These are phyloP conservation scores for Nymphalis urticae DNA, from an alignment of 2,888 invertebrate genomes.

Conservation along the genomic window DNA sequence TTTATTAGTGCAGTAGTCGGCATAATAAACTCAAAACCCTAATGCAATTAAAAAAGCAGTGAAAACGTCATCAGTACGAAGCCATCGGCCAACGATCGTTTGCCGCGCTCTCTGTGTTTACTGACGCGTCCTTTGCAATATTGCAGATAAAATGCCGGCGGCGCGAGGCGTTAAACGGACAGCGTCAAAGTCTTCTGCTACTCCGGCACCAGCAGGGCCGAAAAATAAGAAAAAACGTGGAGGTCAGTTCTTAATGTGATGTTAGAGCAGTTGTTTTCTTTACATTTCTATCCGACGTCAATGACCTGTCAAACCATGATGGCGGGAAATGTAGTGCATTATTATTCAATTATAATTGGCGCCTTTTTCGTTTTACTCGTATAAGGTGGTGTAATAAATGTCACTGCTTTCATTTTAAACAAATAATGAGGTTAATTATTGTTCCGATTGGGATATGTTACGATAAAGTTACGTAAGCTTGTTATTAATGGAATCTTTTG, in stretches of 20 bases:
- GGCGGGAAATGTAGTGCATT: conserved; percentile 73
- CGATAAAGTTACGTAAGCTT: conserved; percentile 50
- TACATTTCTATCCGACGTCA: conserved; percentile 72
- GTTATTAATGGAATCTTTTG: conserved; percentile 46
- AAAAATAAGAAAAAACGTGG: conserved; percentile 79
- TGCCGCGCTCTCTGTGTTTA: conserved; percentile 72
- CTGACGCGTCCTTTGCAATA: conserved; percentile 75
- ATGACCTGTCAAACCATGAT: conserved; percentile 79
- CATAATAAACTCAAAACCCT: conserved; percentile 60
- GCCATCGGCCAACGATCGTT: conserved; percentile 55
- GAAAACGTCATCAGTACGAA: conserved; percentile 69
- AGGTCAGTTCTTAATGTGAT: conserved; percentile 59
- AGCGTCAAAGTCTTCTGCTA: conserved; percentile 69
- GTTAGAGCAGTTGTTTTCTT: conserved; percentile 73
- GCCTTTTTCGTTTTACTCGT: conserved; percentile 42
- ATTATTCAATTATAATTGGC: conserved; percentile 43
- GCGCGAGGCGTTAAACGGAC: conserved; percentile 77
- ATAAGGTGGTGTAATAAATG: conserved; percentile 33
- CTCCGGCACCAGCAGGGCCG: conserved; percentile 61
- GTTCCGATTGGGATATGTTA: conserved; percentile 29
- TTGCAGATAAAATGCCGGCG: conserved; percentile 80
- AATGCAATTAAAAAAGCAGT: conserved; percentile 69
- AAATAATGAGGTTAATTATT: conserved; percentile 30
- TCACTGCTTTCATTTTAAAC: conserved; percentile 35
- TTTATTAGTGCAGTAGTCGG: conserved; percentile 63